A percentile compares a stretch with the other conserved stretches of the same genome.
Conservation (phyloP, 2,113 vertebrate genomes). For the Tylochromis polylepis region DNA sequence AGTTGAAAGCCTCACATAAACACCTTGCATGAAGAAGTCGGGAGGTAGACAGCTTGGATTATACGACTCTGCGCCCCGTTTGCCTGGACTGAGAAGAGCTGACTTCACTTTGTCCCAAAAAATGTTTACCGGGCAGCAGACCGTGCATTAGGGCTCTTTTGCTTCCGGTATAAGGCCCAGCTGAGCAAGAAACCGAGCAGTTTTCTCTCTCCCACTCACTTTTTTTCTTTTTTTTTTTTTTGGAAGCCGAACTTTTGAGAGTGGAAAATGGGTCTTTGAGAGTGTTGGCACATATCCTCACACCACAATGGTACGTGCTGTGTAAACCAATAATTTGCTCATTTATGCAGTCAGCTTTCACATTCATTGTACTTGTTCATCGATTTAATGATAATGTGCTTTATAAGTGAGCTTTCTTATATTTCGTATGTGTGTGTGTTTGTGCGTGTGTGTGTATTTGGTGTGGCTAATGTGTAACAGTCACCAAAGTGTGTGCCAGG, state of each 20-base stretch:
- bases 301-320: conserved; percentile 81
- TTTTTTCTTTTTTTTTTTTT: neutral
- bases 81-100: conserved; percentile 24
- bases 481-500: conserved; percentile 10
- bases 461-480: neutral
- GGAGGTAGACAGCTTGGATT: conserved; percentile 51
- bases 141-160: conserved; percentile 58
- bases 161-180: conserved; percentile 69
- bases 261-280: conserved; percentile 80
- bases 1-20: conserved; percentile 4
- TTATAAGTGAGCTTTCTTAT: neutral
- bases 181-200: conserved; percentile 57
- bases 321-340: conserved; percentile 74
- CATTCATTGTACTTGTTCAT: conserved; percentile 16
- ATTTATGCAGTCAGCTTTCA: conserved; percentile 59
- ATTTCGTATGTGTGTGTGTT: neutral
- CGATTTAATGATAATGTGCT: conserved; percentile 19
- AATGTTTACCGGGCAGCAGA: conserved; percentile 61
- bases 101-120: neutral
- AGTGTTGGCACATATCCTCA: conserved; percentile 74
- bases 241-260: conserved; percentile 69
- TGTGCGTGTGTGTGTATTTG: neutral
- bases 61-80: neutral
- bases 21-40: conserved; percentile 39
- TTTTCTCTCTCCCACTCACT: conserved; percentile 54